Base-by-base conservation (phyloP, 2,797 vertebrate species). In the Sebastiscus tertius region DNA sequence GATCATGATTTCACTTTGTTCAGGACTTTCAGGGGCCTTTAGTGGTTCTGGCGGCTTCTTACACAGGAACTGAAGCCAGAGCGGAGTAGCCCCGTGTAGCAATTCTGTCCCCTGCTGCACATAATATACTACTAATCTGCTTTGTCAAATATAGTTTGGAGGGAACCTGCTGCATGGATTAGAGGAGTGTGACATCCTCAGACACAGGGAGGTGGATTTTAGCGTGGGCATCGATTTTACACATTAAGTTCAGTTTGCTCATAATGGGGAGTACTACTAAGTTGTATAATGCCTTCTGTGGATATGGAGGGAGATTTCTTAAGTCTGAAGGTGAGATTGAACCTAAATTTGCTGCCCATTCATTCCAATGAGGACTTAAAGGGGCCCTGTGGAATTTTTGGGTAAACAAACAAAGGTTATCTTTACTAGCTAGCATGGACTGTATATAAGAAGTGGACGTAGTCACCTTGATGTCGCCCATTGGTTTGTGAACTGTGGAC, bases 1-100 rank as follows among this genome's bases (percentile, higher is more conserved):
- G 82, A 88, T 88, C 60, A 7, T 71, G 78, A 86, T 85, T 91
- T 86, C 22, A 78, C 86, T 78, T 85, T 84, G 80, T 88, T 86
- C 34, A 6, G 33, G 70, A 79, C 66, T 86, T 84, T 84, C 66
- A 34, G n/a, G 4, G 18, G 5, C 34, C 11, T 64, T 59, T 55
- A 16, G 62, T 4, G 24, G 76, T 54, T 36, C 18, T 61, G 42
- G 27, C 14, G 74, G 62, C 71, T 85, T 80, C 58, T 76, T 36
- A 10, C 63, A 31, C 34, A 26, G 61, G 49, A 74, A 71, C 72
- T 60, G 66, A 11, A 82, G 22, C 29, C 67, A 39, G 61, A 79
- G 36, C 33, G 27, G 13, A 46, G 29, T 29, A 27, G 9, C 31
- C 0, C 1, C 71, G 56, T 10, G 22, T 77, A 3, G 79, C 61